phyloP scores from a whole-genome alignment of 2,797 vertebrate species.

The Falco columbarius region DNA sequence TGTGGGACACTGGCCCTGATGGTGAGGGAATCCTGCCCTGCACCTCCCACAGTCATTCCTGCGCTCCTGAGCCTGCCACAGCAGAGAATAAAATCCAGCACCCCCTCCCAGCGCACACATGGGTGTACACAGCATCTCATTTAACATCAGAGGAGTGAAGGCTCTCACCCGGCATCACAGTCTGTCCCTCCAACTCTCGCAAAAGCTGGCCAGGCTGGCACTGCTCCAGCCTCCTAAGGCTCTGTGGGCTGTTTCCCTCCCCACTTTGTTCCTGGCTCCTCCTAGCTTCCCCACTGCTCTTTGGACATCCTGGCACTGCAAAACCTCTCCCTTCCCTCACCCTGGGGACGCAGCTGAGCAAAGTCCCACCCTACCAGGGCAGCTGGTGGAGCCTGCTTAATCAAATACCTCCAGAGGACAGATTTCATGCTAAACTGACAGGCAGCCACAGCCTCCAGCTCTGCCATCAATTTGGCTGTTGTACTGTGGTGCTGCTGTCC shows the following conservation, averaged over 20 bases:
- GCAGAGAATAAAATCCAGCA: background rate
- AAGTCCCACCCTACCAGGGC: constrained; percentile 10
- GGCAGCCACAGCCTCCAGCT: background rate
- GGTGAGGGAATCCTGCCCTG: background rate
- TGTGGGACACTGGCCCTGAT: background rate
- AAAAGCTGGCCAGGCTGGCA: background rate
- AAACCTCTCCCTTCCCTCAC: background rate
- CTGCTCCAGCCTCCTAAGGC: background rate
- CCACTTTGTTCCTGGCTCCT: background rate
- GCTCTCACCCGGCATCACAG: fast-evolving
- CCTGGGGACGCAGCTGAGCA: background rate
- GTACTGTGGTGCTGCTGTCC: background rate
- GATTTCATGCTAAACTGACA: background rate
- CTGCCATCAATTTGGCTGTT: background rate
- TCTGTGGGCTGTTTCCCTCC: background rate
- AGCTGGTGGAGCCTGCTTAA: background rate
- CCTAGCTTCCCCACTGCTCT: background rate
- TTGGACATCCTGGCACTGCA: background rate
- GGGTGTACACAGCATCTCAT: fast-evolving
- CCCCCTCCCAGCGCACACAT: fast-evolving
- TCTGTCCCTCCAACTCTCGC: background rate
- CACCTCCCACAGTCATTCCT: background rate
- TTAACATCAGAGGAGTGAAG: background rate
- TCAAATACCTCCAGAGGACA: background rate
- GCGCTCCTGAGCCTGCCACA: background rate